These are phyloP conservation scores for Sesamia nonagrioides DNA, from an alignment of 1,140 invertebrate species.

Conservation along the genomic window DNA sequence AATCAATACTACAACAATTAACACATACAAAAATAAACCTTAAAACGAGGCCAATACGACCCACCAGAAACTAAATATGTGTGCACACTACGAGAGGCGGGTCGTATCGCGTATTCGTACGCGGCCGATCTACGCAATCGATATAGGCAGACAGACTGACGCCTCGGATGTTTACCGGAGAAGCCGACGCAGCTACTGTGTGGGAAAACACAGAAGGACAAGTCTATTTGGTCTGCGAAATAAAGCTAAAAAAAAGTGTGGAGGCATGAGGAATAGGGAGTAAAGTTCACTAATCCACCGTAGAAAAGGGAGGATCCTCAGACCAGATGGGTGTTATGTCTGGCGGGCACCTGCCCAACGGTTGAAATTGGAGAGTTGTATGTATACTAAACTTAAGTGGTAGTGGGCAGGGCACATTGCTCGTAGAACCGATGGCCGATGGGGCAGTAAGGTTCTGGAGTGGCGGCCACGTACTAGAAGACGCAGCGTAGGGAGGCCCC, in stretches of 20 bases:
- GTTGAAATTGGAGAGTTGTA: no score
- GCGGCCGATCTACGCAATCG: slow-evolving; percentile 9
- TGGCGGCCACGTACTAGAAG: no score
- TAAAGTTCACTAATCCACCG: no score
- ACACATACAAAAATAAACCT: background rate
- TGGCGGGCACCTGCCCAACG: no score
- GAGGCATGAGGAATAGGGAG: no score
- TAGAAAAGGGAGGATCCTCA: no score
- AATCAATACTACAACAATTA: background rate
- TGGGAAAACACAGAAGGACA: background rate
- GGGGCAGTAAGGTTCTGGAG: no score
- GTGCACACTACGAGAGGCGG: background rate
- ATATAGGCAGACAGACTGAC: slow-evolving; percentile 30
- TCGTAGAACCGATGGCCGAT: no score
- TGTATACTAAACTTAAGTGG: no score
- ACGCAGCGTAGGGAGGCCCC: no score
- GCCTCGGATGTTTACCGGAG: slow-evolving; percentile 21
- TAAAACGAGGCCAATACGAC: background rate
- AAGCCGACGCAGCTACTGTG: background rate
- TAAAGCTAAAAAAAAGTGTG: background rate
- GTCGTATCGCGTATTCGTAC: background rate
- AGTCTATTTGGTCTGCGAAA: background rate
- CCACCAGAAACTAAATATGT: background rate
- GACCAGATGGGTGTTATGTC: no score
- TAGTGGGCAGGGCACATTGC: no score